Evolutionary conservation across 2,113 vertebrate genomes (phyloP), one percentile per base, ranked within the genome.

Genomic region (Corvus cornix): DNA sequence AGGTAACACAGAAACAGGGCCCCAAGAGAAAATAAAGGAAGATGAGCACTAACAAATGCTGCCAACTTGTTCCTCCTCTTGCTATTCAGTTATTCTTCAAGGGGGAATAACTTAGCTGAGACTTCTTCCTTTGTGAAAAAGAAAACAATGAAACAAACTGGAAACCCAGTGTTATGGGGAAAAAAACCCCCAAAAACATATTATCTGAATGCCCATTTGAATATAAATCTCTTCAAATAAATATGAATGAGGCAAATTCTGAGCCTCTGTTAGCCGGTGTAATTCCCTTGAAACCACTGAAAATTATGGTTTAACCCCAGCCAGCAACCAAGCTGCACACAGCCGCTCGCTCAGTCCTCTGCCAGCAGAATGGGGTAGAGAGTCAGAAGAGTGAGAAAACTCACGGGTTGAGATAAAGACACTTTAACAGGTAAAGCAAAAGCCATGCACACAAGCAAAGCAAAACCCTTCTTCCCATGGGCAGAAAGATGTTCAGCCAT

Each of bases 1-100:
- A 75, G 33, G 74, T 39, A 87, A 67, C 33, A 92, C 9, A 88
- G 16, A 75, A 92, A 52, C 55, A 56, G n/a, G 64, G 9, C 58
- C 55, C 33, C 73, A 72, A 90, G 66, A 80, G 74, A 93, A 91
- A 94, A 91, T 89, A 89, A 96, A 97, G 70, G 51, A 43, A 91
- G 58, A 70, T 68, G 93, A 95, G 28, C 58, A 69, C 16, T 63
- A 70, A 91, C 21, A 89, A 97, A 91, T 67, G 72, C 72, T 86
- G 51, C 53, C 58, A 94, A 39, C 92, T 94, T 93, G 24, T 74
- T 92, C 41, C 41, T 69, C 24, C 83, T 90, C 52, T 55, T 95
- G 31, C 56, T 91, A 63, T 67, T 96, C 67, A 92, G 26, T 69
- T 90, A 33, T 74, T 96, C 66, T 94, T 94, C 33, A 79, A 79